A percentile compares a stretch with the other conserved stretches of the same genome.
phyloP scores from a whole-genome alignment of 2,797 vertebrate genomes.

The Pachyuromys duprasi region DNA sequence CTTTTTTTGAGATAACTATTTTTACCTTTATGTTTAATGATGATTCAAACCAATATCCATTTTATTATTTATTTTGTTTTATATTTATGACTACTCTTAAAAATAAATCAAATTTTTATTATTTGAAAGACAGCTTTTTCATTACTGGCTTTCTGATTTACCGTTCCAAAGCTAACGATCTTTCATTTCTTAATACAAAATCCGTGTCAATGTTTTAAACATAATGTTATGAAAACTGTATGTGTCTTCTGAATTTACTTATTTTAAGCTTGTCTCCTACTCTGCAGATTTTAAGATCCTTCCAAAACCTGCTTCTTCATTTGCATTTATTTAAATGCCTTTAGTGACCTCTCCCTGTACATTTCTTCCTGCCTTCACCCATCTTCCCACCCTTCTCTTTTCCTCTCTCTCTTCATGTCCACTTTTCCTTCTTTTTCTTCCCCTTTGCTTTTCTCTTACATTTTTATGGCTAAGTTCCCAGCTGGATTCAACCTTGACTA shows the following conservation, averaged over 20 bases:
- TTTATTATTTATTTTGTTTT: conserved; percentile 29
- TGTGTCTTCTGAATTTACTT: background rate
- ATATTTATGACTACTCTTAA: background rate
- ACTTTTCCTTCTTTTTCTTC: background rate
- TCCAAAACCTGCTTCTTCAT: background rate
- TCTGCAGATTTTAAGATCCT: background rate
- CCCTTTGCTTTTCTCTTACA: background rate
- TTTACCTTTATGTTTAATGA: background rate
- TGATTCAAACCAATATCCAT: background rate
- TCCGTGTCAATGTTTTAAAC: background rate
- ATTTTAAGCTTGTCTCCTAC: background rate
- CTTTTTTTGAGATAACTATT: no score
- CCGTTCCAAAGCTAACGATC: background rate
- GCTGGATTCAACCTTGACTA: background rate
- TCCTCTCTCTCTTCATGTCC: background rate
- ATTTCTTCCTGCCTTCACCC: background rate
- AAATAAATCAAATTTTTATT: background rate
- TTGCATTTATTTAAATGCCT: background rate
- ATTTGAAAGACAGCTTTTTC: background rate
- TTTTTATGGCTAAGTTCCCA: background rate
- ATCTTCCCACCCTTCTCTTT: background rate
- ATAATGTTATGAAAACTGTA: background rate
- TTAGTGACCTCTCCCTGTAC: background rate
- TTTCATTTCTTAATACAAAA: background rate
- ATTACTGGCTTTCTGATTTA: conserved; percentile 16